Percentiles rank a stretch among this genome's conserved stretches.
These are phyloP conservation scores for Antennarius maculatus DNA, from an alignment of 2,797 vertebrate species.

Conservation along the genomic window DNA sequence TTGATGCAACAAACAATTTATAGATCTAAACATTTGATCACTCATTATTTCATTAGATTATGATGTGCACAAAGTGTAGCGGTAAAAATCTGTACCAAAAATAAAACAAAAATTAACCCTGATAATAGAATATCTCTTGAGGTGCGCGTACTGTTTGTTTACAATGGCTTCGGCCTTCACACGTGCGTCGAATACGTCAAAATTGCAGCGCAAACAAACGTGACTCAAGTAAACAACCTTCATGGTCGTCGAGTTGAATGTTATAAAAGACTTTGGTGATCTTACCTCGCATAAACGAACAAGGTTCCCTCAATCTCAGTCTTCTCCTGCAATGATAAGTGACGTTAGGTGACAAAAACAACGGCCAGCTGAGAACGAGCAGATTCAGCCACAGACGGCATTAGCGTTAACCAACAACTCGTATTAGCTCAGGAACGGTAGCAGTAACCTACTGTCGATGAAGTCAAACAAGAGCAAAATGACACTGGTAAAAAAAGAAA, in stretches of 20 bases:
- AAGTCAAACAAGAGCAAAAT: accelerated
- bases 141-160: conserved; percentile 50
- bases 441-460: background rate
- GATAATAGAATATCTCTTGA: too few species aligned
- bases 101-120: accelerated
- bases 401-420: conserved; percentile 3
- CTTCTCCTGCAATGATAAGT: conserved; percentile 87
- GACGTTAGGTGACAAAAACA: conserved; percentile 2
- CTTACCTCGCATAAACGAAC: conserved; percentile 95
- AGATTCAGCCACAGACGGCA: background rate
- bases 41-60: too few species aligned
- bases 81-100: background rate
- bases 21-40: too few species aligned
- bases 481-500: background rate
- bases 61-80: too few species aligned
- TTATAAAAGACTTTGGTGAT: too few species aligned
- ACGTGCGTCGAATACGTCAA: conserved; percentile 45
- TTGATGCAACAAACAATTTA: too few species aligned
- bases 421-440: background rate
- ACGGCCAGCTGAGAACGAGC: background rate
- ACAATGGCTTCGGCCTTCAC: conserved; percentile 44
- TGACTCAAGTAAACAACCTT: conserved; percentile 13
- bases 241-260: background rate
- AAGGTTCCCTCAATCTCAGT: conserved; percentile 97
- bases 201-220: conserved; percentile 17